Evolutionary conservation across 2,888 invertebrate genomes (phyloP), one percentile per base, ranked within the genome.

Genomic region (Hydraecia micacea): DNA sequence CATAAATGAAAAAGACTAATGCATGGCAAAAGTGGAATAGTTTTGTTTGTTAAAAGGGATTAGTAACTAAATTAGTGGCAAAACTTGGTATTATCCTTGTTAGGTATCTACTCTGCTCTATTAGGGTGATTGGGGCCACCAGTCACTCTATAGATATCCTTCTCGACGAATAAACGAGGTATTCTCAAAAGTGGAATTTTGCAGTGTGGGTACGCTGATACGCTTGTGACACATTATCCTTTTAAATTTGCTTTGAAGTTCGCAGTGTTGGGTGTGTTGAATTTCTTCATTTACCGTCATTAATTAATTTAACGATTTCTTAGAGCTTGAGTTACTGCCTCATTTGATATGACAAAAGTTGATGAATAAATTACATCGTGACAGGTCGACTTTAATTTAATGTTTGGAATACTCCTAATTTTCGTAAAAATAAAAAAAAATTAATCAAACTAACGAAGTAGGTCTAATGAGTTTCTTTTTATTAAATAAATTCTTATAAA

Each of bases 171-270:
- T 46, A 46, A 46, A 46, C 46, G 46, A 46, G 42, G 46, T 46
- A 52, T 11, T 62, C 15, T 46, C 1, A n/a, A 68, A 55, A 65
- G 25, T 60, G 73, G 0, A 36, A 36, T 46, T 72, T 78, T 36
- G 78, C 28, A 70, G 18, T 65, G 88, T 8, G 32, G 32, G 62
- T 78, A 84, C 87, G 0, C 13, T 36, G 73, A 88, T 84, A 88
- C 28, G 67, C 36, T 68, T 86, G 79, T 84, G 88, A 77, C 62
- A 88, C 68, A 2, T 69, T 28, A 88, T 82, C 80, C 66, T 74
- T 77, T 73, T 15, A 69, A 74, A 79, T 77, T 82, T 52, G 42
- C 89, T 88, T 88, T 88, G 88, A 88, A 88, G 78, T 89, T 86
- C 28, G 85, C 88, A 77, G 73, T 66, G 25, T 25, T 52, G 52